phyloP scores from a whole-genome alignment of 2,797 vertebrate genomes.

The Helarctos malayanus region DNA sequence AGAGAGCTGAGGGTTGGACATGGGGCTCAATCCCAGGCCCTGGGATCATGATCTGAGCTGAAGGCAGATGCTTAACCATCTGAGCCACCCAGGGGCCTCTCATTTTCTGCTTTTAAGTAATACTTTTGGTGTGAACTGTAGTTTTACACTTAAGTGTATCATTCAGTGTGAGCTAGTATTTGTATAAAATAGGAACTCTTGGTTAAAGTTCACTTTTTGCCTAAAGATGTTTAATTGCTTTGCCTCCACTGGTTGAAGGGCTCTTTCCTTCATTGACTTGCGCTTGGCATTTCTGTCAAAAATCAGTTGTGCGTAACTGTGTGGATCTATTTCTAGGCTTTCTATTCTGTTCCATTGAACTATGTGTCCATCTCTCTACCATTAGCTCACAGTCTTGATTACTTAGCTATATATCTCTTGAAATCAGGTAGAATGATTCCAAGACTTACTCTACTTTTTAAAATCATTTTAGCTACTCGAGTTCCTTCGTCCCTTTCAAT shows the following conservation, averaged over 20 bases:
- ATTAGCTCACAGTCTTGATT: not conserved
- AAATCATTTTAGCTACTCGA: not conserved
- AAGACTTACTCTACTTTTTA: constrained; percentile 2
- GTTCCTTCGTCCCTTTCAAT: not conserved
- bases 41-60: not conserved
- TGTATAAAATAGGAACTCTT: not conserved
- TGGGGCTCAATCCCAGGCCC: not conserved
- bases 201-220: not conserved
- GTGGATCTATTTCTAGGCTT: not conserved
- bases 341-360: not conserved
- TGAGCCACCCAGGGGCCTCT: not conserved
- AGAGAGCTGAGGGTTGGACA: not conserved
- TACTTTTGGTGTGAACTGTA: not conserved
- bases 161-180: not conserved
- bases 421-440: not conserved
- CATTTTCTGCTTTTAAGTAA: not conserved
- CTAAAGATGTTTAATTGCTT: not conserved
- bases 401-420: not conserved
- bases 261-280: not conserved
- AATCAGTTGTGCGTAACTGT: not conserved
- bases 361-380: not conserved
- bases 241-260: not conserved
- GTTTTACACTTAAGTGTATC: not conserved
- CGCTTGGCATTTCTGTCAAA: not conserved
- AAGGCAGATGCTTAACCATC: not conserved